Percentiles rank a stretch among this genome's conserved stretches.
phyloP scores from a whole-genome alignment of 2,113 vertebrate species.

The Bombycilla garrulus region DNA sequence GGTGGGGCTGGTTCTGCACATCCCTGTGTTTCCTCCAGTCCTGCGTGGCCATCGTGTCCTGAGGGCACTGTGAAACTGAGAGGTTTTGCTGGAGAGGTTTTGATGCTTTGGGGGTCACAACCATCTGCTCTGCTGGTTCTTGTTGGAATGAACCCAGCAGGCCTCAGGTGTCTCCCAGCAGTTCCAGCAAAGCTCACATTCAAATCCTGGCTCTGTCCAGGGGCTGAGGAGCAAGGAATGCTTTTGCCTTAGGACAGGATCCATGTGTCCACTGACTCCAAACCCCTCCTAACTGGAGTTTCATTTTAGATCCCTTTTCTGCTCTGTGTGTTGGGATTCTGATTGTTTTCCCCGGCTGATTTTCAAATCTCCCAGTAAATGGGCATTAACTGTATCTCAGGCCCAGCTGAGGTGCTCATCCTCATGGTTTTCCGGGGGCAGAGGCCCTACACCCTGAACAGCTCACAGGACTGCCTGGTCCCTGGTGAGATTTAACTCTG shows the following conservation, averaged over 20 bases:
- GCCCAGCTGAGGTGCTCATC: neutral
- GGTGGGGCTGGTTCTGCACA: neutral
- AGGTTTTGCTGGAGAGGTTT: neutral
- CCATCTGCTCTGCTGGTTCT: neutral
- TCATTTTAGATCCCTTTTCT: neutral
- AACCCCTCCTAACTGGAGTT: neutral
- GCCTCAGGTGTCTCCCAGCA: neutral
- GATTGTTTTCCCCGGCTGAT: neutral
- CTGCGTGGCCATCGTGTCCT: neutral
- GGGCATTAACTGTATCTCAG: neutral
- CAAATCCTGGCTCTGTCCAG: neutral
- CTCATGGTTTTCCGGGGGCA: neutral
- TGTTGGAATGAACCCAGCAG: neutral
- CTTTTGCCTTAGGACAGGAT: neutral
- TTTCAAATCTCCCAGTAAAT: neutral
- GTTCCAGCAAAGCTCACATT: neutral
- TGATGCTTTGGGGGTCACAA: neutral
- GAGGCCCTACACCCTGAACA: neutral
- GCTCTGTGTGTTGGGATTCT: neutral
- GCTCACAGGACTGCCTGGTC: neutral
- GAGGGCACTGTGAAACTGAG: neutral
- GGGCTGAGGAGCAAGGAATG: neutral
- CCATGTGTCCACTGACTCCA: neutral
- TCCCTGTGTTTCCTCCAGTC: neutral
- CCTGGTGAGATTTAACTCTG: neutral